Evolutionary conservation across 2,888 invertebrate genomes (phyloP).

Genomic region (Philaethria dido): DNA sequence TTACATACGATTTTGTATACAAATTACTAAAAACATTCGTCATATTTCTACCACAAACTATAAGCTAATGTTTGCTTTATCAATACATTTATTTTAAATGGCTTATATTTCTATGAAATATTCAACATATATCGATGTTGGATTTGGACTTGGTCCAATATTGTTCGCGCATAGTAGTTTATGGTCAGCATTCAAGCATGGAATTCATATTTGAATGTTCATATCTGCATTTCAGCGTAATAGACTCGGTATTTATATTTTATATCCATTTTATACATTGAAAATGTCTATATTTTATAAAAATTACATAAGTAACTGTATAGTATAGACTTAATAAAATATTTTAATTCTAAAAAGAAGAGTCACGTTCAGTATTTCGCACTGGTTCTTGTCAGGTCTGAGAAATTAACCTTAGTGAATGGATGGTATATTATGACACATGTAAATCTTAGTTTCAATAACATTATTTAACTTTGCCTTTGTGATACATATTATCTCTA

Average conservation of each 20-base stretch:
- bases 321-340: background rate
- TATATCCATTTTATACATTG: slow-evolving; percentile 11
- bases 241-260: slow-evolving; percentile 24
- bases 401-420: too few species aligned
- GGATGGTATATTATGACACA: too few species aligned
- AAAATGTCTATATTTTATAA: slow-evolving; percentile 6
- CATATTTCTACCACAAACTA: background rate
- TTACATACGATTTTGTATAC: background rate
- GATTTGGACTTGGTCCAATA: slow-evolving; percentile 32
- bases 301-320: background rate
- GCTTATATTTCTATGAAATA: slow-evolving; percentile 25
- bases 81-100: slow-evolving; percentile 17
- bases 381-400: too few species aligned
- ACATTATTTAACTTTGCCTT: too few species aligned
- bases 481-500: too few species aligned
- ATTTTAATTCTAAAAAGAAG: background rate
- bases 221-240: slow-evolving; percentile 29
- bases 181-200: slow-evolving; percentile 30
- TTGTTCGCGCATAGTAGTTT: slow-evolving; percentile 24
- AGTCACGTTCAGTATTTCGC: too few species aligned
- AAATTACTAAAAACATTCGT: background rate
- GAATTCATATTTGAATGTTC: slow-evolving; percentile 35
- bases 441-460: too few species aligned
- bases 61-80: slow-evolving; percentile 1
- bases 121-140: slow-evolving; percentile 27